These are phyloP conservation scores for Blastomussa wellsi DNA, from an alignment of 92 coral and sea anemone genomes.

Conservation along the genomic window DNA sequence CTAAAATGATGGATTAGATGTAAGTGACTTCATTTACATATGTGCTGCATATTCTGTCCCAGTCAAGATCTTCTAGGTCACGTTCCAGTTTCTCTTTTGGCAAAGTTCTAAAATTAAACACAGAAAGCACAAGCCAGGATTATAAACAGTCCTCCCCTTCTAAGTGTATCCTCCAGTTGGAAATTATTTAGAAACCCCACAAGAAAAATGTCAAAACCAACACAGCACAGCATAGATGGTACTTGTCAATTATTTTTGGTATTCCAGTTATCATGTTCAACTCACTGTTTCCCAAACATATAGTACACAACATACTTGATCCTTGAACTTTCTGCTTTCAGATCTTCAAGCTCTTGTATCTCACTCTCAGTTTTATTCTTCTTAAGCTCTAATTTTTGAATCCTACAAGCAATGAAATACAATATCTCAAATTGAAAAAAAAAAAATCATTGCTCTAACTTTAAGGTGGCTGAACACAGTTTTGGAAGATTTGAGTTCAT, in stretches of 20 bases:
- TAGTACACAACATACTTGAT: slow-evolving; percentile 16
- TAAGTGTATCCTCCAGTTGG: no score
- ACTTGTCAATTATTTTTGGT: no score
- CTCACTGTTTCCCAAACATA: neutral
- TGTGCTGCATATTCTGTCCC: slow-evolving; percentile 58
- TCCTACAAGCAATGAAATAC: neutral
- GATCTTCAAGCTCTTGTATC: slow-evolving; percentile 31
- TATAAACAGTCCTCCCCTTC: neutral
- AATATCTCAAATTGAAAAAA: no score
- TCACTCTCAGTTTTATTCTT: slow-evolving; percentile 12
- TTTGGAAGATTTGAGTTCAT: no score
- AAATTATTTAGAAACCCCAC: no score
- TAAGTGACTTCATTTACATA: slow-evolving; percentile 44
- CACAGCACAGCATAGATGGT: neutral
- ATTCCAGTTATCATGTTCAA: no score
- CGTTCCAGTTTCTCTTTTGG: slow-evolving; percentile 44
- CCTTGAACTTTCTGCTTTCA: slow-evolving; percentile 33
- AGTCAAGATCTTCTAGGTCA: slow-evolving; percentile 63
- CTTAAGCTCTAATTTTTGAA: slow-evolving; percentile 20
- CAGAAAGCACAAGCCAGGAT: neutral
- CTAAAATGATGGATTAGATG: neutral
- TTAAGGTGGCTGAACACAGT: no score
- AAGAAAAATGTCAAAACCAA: no score
- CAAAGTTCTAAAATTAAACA: slow-evolving; percentile 22
- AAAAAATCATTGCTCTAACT: no score